Base-by-base conservation (phyloP, 2,797 vertebrate species). In the Cyclopterus lumpus region DNA sequence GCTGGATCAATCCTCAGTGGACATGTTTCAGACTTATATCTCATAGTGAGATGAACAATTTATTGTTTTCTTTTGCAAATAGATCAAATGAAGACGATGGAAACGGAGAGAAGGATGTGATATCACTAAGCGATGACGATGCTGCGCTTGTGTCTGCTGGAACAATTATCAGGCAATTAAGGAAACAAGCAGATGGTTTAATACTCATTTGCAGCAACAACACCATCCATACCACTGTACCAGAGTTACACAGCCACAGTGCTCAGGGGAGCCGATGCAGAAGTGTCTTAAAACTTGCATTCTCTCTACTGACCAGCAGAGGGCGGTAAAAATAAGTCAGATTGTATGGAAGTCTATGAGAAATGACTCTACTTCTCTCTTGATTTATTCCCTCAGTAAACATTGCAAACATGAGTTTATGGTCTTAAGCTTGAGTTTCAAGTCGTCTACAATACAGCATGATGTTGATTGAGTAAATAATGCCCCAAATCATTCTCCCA, bases 141-240 rank as follows among this genome's bases (percentile, higher is more conserved):
- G n/a, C n/a, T 15, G 8, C 8, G 2, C 28, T 51, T 14, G 1
- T 34, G 49, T 55, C 69, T 34, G 2, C 28, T 15, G 30, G 34
- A 60, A 67, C 22, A 71, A 67, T 71, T 71, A 64, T 20, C 15
- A 55, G 34, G 49, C 51, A 77, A 58, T 75, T 51, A 71, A 34
- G 42, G 24, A 64, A 49, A 49, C 15, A 63, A 60, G 20, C n/a
- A 30, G 28, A 22, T 62, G 20, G 63, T 65, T 60, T 77, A 14
- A 63, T 38, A 49, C 5, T 74, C 15, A 71, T 71, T 36, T 57
- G 48, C 55, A 60, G 36, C 24, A 8, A 20, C 5, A 40, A 8
- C 26, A 18, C 3, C 6, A 34, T 61, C 22, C 61, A 30, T 24
- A 55, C 36, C 24, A 42, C 2, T 11, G 60, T 5, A 8, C 5